phyloP scores from a whole-genome alignment of 2,797 vertebrate species.

The Sebastes taczanowskii region DNA sequence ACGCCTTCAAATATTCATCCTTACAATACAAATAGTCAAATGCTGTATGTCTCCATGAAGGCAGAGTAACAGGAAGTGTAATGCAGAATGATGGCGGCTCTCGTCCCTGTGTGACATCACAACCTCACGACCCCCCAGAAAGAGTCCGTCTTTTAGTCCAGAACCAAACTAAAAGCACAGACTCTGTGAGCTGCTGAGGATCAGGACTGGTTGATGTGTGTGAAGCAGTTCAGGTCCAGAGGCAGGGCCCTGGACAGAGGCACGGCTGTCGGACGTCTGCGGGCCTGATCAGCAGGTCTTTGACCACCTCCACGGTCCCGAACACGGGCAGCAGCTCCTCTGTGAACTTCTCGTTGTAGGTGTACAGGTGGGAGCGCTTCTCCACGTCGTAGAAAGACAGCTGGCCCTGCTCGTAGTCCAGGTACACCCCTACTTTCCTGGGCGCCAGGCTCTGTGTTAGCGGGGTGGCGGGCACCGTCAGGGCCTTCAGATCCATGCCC shows the following conservation, averaged over 20 bases:
- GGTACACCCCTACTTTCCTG: conserved; percentile 78
- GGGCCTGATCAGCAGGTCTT: conserved; percentile 77
- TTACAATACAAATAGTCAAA: conserved; percentile 40
- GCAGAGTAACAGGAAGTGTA: conserved; percentile 33
- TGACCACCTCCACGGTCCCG: conserved; percentile 83
- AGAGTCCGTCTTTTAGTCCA: conserved; percentile 8
- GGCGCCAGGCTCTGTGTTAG: conserved; percentile 64
- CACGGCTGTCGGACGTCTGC: conserved; percentile 69
- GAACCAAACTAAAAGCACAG: conserved; percentile 17
- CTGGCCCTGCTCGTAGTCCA: conserved; percentile 84
- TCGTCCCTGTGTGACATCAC: conserved; percentile 4
- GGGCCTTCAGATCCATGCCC: conserved; percentile 79
- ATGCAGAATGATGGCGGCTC: conserved; percentile 20
- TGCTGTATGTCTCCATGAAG: conserved; percentile 38
- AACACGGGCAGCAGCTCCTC: conserved; percentile 82
- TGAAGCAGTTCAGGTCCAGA: conserved; percentile 73
- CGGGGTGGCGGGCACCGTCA: conserved; percentile 73
- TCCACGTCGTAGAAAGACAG: conserved; percentile 85
- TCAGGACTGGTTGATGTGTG: background rate
- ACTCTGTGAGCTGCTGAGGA: conserved; percentile 12
- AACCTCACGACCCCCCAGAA: conserved; percentile 4
- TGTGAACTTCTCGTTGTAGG: conserved; percentile 79
- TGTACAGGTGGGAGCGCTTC: conserved; percentile 82
- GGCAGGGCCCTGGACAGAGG: conserved; percentile 81
- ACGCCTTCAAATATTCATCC: background rate